phyloP scores from a whole-genome alignment of 35 echinoderm and acorn worm species.

The Chiridota heheva region DNA sequence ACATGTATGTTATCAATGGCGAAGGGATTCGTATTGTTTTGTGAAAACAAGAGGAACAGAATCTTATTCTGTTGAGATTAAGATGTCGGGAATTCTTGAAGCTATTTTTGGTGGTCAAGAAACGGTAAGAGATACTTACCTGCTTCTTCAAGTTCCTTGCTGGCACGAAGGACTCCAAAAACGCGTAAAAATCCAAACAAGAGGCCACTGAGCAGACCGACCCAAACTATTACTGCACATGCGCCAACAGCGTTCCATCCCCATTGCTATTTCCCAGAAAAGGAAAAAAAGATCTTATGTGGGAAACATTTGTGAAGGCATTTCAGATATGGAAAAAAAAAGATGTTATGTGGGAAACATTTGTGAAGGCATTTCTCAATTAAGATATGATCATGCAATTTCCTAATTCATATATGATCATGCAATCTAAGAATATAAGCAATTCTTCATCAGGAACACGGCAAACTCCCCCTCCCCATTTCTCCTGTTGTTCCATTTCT shows the following conservation, averaged over 20 bases:
- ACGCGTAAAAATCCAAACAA: slow-evolving; percentile 72
- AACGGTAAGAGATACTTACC: slow-evolving; percentile 39
- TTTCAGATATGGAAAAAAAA: background rate
- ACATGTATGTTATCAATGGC: background rate
- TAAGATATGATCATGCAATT: background rate
- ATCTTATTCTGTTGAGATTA: background rate
- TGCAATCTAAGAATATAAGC: background rate
- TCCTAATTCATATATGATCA: background rate
- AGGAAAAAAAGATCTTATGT: background rate
- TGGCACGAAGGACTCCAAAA: slow-evolving; percentile 66
- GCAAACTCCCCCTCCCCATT: too few relatives aligned
- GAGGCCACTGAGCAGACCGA: slow-evolving; percentile 31
- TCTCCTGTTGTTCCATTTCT: too few relatives aligned
- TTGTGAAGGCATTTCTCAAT: background rate
- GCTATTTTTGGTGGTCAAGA: background rate
- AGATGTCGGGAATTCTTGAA: background rate
- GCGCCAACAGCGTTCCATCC: slow-evolving; percentile 80
- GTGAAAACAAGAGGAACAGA: background rate
- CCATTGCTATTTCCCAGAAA: slow-evolving; percentile 23
- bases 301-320: background rate
- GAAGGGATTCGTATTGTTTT: background rate
- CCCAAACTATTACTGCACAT: slow-evolving; percentile 65
- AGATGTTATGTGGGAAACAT: background rate
- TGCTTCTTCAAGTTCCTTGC: slow-evolving; percentile 74
- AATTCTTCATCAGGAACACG: too few relatives aligned